phyloP scores from a whole-genome alignment of 1,140 invertebrate species.

The Matsumurasca onukii region DNA sequence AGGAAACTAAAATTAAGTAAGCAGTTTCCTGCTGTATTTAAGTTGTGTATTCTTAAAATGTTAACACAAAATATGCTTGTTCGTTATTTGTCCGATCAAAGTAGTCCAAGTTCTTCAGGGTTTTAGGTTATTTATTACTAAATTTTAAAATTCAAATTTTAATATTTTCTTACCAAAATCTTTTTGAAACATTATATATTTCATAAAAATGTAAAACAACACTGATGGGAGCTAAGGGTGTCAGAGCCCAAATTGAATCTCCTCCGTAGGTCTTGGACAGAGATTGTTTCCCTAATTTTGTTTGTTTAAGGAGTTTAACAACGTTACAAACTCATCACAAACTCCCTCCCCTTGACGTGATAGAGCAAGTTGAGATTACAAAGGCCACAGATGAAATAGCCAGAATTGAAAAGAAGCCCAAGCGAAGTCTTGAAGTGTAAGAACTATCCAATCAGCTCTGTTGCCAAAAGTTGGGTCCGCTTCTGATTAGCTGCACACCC shows the following conservation, averaged over 20 bases:
- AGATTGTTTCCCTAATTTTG: conserved; percentile 24
- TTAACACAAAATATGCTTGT: too few species aligned
- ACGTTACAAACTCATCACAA: conserved; percentile 23
- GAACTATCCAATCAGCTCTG: background rate
- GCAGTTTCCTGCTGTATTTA: too few species aligned
- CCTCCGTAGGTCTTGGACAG: background rate
- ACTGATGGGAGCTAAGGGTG: background rate
- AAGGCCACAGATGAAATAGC: conserved; percentile 6
- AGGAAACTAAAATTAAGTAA: too few species aligned
- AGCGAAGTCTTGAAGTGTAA: background rate
- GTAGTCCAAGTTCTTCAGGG: too few species aligned
- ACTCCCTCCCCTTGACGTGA: background rate
- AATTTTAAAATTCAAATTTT: too few species aligned
- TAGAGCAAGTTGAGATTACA: conserved; percentile 19
- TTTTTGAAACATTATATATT: too few species aligned
- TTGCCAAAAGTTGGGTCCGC: background rate
- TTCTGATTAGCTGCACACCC: background rate
- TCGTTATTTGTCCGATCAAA: too few species aligned
- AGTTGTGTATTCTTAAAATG: too few species aligned
- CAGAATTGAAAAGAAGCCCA: conserved; percentile 9
- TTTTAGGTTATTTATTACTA: too few species aligned
- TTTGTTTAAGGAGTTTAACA: conserved; percentile 25
- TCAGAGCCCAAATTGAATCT: conserved; percentile 12
- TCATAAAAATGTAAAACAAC: conserved; percentile 26
- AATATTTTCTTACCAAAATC: too few species aligned